Percentiles rank a stretch among this genome's conserved stretches.
These are phyloP conservation scores for Peribatodes rhomboidaria DNA, from an alignment of 2,888 invertebrate genomes.

Conservation along the genomic window DNA sequence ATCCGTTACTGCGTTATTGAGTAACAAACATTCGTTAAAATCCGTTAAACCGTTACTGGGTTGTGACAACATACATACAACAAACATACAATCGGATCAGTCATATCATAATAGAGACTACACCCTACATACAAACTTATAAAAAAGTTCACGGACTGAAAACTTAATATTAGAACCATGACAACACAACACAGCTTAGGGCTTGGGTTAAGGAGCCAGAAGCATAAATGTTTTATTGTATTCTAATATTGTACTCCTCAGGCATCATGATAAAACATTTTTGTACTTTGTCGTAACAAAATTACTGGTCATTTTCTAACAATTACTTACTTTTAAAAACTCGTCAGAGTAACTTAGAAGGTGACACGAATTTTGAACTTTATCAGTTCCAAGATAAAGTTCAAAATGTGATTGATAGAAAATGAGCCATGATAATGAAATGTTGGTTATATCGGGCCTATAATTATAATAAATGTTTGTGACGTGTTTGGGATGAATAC, in stretches of 20 bases:
- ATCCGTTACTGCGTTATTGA: too few relatives aligned
- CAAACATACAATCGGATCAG: too few relatives aligned
- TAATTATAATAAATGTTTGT: constrained; percentile 28
- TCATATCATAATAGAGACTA: too few relatives aligned
- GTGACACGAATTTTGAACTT: too few relatives aligned
- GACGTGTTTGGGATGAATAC: constrained; percentile 29
- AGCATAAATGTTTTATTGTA: constrained; percentile 36
- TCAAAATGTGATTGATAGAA: constrained; percentile 9
- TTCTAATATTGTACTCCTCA: constrained; percentile 29
- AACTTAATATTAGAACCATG: too few relatives aligned
- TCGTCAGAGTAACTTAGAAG: background rate
- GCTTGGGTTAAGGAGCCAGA: constrained; percentile 20
- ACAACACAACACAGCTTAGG: constrained; percentile 23
- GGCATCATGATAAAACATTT: constrained; percentile 32
- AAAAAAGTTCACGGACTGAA: too few relatives aligned
- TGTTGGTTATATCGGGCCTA: constrained; percentile 19
- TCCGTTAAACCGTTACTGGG: too few relatives aligned
- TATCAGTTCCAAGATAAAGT: background rate
- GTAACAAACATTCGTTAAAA: too few relatives aligned
- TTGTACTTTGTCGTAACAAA: constrained; percentile 24
- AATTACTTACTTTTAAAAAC: background rate
- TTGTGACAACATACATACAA: too few relatives aligned
- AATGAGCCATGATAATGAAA: constrained; percentile 6
- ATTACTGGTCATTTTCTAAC: constrained; percentile 22
- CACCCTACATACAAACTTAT: too few relatives aligned